A percentile compares a stretch with the other conserved stretches of the same genome.
These are phyloP conservation scores for Yasuhikotakia modesta DNA, from an alignment of 2,797 vertebrate species.

Conservation along the genomic window DNA sequence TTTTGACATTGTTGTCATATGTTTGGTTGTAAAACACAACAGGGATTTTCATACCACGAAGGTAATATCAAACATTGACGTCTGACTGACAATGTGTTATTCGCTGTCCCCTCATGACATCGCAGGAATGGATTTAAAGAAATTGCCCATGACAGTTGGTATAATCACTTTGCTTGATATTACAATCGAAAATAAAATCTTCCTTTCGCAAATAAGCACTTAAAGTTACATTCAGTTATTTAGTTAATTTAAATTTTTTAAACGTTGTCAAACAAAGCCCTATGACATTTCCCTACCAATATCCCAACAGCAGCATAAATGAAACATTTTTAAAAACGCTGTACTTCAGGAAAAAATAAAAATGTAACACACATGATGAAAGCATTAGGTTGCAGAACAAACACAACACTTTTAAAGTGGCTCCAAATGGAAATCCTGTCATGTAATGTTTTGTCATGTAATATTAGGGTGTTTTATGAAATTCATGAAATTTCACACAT, in stretches of 20 bases:
- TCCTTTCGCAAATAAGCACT: not conserved
- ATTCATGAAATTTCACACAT: not conserved
- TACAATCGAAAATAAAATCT: not conserved
- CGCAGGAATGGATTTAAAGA: not conserved
- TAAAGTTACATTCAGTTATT: not conserved
- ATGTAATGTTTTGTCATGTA: not conserved
- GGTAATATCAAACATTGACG: not conserved
- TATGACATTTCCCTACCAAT: not conserved
- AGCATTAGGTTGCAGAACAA: not conserved
- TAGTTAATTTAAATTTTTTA: not conserved
- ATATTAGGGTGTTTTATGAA: not conserved
- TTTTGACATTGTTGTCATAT: constrained; percentile 20
- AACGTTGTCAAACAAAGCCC: not conserved
- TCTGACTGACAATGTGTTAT: constrained; percentile 28
- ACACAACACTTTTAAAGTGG: not conserved
- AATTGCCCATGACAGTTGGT: not conserved
- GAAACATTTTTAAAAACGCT: not conserved
- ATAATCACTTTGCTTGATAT: not conserved
- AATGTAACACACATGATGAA: not conserved
- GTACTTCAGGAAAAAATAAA: not conserved
- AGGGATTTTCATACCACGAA: not conserved
- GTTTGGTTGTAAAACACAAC: not conserved
- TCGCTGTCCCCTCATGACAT: not conserved
- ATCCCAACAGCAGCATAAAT: not conserved
- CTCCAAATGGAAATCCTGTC: not conserved